Evolutionary conservation across 2,888 invertebrate genomes (phyloP).

Genomic region (Cabera pusaria): DNA sequence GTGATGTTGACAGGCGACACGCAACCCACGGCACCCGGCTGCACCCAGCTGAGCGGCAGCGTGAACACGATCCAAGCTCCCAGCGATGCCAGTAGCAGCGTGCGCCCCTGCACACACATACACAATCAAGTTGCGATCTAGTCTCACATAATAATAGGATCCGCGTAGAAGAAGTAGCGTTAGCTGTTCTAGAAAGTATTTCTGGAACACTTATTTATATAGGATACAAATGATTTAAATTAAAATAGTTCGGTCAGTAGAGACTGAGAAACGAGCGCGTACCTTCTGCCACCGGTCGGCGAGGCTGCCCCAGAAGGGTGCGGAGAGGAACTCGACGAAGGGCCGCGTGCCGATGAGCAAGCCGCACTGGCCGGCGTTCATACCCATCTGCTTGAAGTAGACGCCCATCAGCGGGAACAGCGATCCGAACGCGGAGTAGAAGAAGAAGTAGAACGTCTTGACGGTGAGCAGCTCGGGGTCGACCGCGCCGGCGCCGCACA

Average conservation of each 20-base stretch:
- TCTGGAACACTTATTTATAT: no score
- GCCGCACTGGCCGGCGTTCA: constrained; percentile 98
- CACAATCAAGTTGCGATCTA: no score
- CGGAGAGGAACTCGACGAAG: constrained; percentile 98
- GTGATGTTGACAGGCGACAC: constrained; percentile 83
- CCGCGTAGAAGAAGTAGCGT: no score
- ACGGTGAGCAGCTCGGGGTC: constrained; percentile 97
- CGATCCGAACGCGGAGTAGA: constrained; percentile 99
- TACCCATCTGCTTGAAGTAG: constrained; percentile 99
- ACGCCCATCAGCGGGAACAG: constrained; percentile 99
- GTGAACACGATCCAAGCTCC: constrained; percentile 99
- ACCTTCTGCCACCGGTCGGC: constrained; percentile 93
- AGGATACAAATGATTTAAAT: no score
- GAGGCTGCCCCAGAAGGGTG: constrained; percentile 98
- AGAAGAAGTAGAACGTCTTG: constrained; percentile 99
- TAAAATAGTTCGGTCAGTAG: no score
- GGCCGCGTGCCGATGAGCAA: constrained; percentile 97
- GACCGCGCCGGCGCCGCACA: constrained; percentile 90
- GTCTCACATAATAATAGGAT: no score
- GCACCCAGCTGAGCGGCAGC: constrained; percentile 96
- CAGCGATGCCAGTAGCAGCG: constrained; percentile 94
- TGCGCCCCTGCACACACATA: constrained; percentile 83
- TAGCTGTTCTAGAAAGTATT: no score
- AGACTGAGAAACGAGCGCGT: no score
- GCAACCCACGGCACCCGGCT: constrained; percentile 96